A percentile compares a stretch with the other conserved stretches of the same genome.
Conservation (phyloP, 2,113 vertebrate genomes). For the Ammospiza caudacuta region DNA sequence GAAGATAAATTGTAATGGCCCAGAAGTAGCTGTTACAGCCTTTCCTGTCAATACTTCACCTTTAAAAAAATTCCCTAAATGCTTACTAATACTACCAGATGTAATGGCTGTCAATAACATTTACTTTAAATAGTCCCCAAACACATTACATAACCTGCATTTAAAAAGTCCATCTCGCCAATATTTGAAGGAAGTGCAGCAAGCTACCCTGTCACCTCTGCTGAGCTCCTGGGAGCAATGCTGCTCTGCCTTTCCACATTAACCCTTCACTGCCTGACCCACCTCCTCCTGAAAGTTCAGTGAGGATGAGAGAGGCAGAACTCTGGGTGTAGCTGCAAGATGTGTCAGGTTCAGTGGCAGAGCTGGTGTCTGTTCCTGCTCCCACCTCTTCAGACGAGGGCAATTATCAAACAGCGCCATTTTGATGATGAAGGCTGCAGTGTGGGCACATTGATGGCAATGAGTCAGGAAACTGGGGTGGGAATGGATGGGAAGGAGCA, state of each 20-base stretch:
- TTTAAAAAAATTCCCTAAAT: constrained; percentile 62
- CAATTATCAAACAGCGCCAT: neutral
- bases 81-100: constrained; percentile 49
- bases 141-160: constrained; percentile 41
- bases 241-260: neutral
- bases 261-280: neutral
- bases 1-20: constrained; percentile 66
- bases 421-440: neutral
- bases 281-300: neutral
- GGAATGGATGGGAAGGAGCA: neutral
- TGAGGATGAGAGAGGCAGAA: neutral
- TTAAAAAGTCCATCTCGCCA: neutral
- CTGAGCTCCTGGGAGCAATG: neutral
- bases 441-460: neutral
- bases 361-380: neutral
- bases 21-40: constrained; percentile 51
- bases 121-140: constrained; percentile 57
- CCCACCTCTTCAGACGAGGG: neutral
- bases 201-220: neutral
- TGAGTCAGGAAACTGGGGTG: neutral
- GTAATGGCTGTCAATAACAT: constrained; percentile 51
- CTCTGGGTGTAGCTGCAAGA: neutral
- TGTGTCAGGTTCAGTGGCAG: neutral
- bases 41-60: constrained; percentile 58
- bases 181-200: neutral